phyloP scores from a whole-genome alignment of 2,113 vertebrate genomes.

The Lichenostomus cassidix region DNA sequence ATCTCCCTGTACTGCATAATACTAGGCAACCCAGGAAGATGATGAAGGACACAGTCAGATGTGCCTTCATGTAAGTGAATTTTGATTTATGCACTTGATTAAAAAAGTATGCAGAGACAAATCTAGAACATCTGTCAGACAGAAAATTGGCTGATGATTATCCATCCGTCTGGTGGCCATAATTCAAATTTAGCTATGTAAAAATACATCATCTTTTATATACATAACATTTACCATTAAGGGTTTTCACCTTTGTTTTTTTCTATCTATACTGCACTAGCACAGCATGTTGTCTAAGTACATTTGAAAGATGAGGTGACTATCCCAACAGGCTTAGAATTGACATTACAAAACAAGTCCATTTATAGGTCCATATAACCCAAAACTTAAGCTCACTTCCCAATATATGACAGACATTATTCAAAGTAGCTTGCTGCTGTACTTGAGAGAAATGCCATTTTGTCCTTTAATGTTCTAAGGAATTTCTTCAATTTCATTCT shows the following conservation, averaged over 20 bases:
- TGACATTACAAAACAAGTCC: background rate
- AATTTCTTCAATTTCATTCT: background rate
- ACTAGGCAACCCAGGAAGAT: background rate
- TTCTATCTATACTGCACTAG: background rate
- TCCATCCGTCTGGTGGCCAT: background rate
- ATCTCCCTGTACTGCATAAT: background rate
- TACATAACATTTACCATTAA: background rate
- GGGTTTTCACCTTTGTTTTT: background rate
- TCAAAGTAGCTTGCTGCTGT: background rate
- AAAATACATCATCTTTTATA: background rate
- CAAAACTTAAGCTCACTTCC: background rate
- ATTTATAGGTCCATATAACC: background rate
- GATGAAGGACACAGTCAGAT: background rate
- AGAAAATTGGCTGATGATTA: background rate
- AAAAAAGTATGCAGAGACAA: background rate
- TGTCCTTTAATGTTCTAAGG: background rate
- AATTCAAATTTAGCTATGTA: background rate
- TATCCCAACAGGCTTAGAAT: background rate
- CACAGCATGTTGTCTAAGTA: background rate
- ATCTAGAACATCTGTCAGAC: background rate
- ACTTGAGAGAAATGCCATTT: background rate
- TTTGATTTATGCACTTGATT: conserved; percentile 1
- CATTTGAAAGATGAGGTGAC: background rate
- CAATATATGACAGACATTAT: background rate
- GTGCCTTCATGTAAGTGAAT: background rate